phyloP scores from a whole-genome alignment of 2,113 vertebrate genomes.

The Scopus umbretta region DNA sequence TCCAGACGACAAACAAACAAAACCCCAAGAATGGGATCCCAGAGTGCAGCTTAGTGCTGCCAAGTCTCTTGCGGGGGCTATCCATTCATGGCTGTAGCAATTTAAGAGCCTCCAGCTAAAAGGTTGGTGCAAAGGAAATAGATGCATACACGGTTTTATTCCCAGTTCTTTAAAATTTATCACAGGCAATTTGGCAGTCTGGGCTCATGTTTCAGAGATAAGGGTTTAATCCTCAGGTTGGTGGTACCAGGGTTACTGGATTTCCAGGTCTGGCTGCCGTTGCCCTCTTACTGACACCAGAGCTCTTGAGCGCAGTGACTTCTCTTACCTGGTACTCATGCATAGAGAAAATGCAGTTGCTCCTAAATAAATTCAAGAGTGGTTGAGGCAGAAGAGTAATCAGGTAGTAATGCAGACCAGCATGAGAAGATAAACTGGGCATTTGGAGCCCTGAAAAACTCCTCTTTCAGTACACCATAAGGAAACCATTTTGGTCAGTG shows the following conservation, averaged over 20 bases:
- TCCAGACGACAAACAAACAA: conserved; percentile 52
- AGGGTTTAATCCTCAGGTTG: not conserved
- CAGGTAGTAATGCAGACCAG: not conserved
- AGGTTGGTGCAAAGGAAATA: not conserved
- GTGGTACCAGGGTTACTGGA: not conserved
- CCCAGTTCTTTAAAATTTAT: not conserved
- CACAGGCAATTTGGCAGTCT: not conserved
- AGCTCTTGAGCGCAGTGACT: accelerated
- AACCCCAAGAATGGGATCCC: not conserved
- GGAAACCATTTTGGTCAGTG: not conserved
- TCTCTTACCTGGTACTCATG: not conserved
- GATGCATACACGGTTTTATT: not conserved
- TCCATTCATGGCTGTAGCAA: not conserved
- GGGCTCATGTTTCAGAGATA: not conserved
- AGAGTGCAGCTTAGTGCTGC: not conserved
- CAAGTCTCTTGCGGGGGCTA: not conserved
- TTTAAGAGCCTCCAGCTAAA: not conserved
- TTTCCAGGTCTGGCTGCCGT: not conserved
- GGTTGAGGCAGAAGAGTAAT: not conserved
- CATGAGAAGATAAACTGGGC: not conserved
- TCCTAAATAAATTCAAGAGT: not conserved
- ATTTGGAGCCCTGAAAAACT: not conserved
- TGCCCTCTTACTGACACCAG: not conserved
- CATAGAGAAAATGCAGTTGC: not conserved
- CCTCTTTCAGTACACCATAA: accelerated